These are phyloP conservation scores for Oreochromis mossambicus DNA, from an alignment of 2,797 vertebrate species.

Conservation along the genomic window DNA sequence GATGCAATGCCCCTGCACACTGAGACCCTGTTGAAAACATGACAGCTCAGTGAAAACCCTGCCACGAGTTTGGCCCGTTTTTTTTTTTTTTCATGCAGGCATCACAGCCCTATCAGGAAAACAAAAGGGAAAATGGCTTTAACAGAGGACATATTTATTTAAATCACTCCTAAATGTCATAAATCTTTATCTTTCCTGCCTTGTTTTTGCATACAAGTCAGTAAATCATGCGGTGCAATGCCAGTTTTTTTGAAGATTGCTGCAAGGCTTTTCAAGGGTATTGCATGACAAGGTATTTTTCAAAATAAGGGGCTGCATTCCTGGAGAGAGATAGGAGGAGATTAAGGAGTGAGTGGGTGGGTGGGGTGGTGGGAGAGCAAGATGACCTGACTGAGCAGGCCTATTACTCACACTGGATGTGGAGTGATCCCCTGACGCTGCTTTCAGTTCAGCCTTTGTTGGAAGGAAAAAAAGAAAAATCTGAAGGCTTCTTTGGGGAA, in stretches of 20 bases:
- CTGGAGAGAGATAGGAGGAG: conserved; percentile 72
- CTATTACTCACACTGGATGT: conserved; percentile 49
- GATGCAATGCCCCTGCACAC: conserved; percentile 60
- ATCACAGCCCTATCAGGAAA: neutral
- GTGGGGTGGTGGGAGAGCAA: conserved; percentile 35
- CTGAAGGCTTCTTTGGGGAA: conserved; percentile 4
- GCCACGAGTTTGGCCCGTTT: conserved; percentile 15
- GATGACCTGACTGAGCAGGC: conserved; percentile 57
- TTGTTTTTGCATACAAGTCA: conserved; percentile 57
- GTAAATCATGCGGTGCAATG: conserved; percentile 65
- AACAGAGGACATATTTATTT: conserved; percentile 48
- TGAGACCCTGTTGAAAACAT: conserved; percentile 41
- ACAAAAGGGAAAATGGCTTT: conserved; percentile 33
- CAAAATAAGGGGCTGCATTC: conserved; percentile 76
- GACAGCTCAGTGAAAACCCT: conserved; percentile 47
- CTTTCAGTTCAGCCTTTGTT: conserved; percentile 1
- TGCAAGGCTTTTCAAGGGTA: conserved; percentile 72
- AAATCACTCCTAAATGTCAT: conserved; percentile 47
- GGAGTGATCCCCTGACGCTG: conserved; percentile 22
- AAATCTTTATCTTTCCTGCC: conserved; percentile 55
- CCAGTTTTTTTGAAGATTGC: conserved; percentile 50
- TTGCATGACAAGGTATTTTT: conserved; percentile 76
- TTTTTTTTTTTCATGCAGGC: conserved; percentile 18
- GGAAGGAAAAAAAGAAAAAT: neutral
- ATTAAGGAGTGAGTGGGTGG: conserved; percentile 60